Base-by-base conservation (phyloP, 2,888 invertebrate genomes). In the Sesia bembeciformis region DNA sequence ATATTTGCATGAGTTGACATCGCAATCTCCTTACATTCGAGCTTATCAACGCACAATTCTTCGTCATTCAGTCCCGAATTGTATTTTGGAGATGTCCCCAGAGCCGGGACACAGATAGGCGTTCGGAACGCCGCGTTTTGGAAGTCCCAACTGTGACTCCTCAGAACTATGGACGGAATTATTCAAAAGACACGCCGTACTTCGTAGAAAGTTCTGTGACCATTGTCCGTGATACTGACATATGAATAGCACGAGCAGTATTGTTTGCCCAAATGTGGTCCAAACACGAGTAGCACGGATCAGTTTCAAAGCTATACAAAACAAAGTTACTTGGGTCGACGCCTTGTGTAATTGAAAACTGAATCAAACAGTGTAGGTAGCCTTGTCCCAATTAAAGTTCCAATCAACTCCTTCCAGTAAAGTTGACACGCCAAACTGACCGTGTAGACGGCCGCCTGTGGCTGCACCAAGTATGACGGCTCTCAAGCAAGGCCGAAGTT, bases 301-400 rank as follows among this genome's bases (percentile, higher is more conserved):
- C 46, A 46, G 46, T 8, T 3, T 5, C 8, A 46, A 8, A 46
- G 4, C 46, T 4, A 46, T 46, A 46, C 6, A 46, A 46, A 46
- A 46, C 39, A 43, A 43, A 53, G 40, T 40, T 49, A 39, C 39
- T 8, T 6, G n/a, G 38, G n/a, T 4, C 3, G n/a, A 46, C 7
- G 46, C 46, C 46, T 23, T 23, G 23, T 23, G 6, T 39, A 40
- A 58, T 54, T 51, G 54, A 50, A 39, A 49, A 54, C 49, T 38
- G 46, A 55, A 54, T 41, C 53, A 54, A 40, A n/a, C 49, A 52
- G 52, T 4, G 23, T 23, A 23, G 62, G 68, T 81, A 86, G 87
- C 87, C 88, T 86, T 86, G 87, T 77, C 83, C 85, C 71, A 84
- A 85, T 85, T 87, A 84, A 85, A 86, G 74, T 85, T 79, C 71